Evolutionary conservation across 2,888 invertebrate species (phyloP), one percentile per base, ranked within the genome.

Genomic region (Eilema griseolum): DNA sequence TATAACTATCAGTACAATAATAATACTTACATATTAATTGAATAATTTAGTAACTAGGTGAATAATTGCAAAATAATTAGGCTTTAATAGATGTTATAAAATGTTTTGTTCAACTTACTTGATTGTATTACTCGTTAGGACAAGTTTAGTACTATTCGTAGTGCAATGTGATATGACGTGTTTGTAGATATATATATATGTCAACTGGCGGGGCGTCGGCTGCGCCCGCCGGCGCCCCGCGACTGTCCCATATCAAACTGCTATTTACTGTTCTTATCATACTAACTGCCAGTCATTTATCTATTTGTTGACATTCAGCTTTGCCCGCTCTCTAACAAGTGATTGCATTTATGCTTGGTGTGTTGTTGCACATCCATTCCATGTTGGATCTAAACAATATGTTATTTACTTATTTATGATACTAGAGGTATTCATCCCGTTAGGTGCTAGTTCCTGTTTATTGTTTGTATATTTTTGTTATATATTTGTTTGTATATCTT

Each of bases 381-480:
- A 66, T 73, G 57, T 26, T 37, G 59, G 61, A 61, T 63, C 70
- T 37, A 59, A 46, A 16, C 3, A 64, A 23, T n/a, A 31, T 23
- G n/a, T 20, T 57, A 33, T 65, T 62, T 16, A 23, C 16, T 23
- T 24, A 65, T 23, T 52, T 56, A 11, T 61, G 3, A 56, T 73
- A 71, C 77, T 80, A 73, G 77, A 61, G 31, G 31, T 80, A 67
- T 80, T 76, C 71, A 72, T 78, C 77, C 77, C 79, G 57, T 84
- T 79, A 83, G 85, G 83, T 85, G 83, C 86, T 87, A 84, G 86
- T 85, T 86, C 83, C 84, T 85, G 82, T 83, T 82, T 77, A 71
- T 62, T 67, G 31, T 68, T 69, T 69, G 69, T 69, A 63, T 69
- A 69, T 59, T 75, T 57, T 60, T 60, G 66, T 66, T 66, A 59